These are phyloP conservation scores for Neolamprologus caudopunctatus DNA, from an alignment of 2,113 vertebrate species.

Conservation along the genomic window DNA sequence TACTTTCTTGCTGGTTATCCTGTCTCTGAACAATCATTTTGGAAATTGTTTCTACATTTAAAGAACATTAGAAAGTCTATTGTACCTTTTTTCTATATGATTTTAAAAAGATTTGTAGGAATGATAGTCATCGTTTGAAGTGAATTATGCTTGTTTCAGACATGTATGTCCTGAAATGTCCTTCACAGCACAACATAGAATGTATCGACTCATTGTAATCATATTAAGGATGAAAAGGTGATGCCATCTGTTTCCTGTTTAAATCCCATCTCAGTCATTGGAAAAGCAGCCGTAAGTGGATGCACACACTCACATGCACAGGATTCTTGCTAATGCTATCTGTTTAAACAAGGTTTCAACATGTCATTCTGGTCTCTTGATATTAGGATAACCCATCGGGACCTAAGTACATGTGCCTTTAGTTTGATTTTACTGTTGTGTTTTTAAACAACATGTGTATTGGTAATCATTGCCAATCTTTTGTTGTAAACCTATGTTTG, in stretches of 20 bases:
- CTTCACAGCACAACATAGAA: background rate
- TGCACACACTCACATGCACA: background rate
- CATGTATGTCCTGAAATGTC: background rate
- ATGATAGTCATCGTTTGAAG: background rate
- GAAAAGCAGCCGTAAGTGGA: background rate
- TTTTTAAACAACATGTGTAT: background rate
- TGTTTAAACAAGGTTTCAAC: conserved; percentile 73
- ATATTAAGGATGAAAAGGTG: background rate
- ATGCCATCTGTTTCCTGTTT: background rate
- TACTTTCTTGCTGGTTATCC: background rate
- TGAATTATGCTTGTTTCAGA: background rate
- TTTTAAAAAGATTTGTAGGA: background rate
- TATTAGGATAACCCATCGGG: conserved; percentile 72
- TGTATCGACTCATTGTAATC: background rate
- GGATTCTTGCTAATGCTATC: conserved; percentile 68
- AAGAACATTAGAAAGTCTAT: background rate
- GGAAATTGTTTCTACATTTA: background rate
- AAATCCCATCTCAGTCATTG: background rate
- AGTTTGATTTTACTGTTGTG: conserved; percentile 57
- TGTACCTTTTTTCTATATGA: background rate
- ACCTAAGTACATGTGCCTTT: conserved; percentile 98
- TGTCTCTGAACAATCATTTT: background rate
- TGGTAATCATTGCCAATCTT: background rate
- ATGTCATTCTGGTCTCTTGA: conserved; percentile 41
- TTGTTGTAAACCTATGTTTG: background rate